Percentiles rank a stretch among this genome's conserved stretches.
Conservation (phyloP, 1,140 invertebrate species). For the Homarus americanus region DNA sequence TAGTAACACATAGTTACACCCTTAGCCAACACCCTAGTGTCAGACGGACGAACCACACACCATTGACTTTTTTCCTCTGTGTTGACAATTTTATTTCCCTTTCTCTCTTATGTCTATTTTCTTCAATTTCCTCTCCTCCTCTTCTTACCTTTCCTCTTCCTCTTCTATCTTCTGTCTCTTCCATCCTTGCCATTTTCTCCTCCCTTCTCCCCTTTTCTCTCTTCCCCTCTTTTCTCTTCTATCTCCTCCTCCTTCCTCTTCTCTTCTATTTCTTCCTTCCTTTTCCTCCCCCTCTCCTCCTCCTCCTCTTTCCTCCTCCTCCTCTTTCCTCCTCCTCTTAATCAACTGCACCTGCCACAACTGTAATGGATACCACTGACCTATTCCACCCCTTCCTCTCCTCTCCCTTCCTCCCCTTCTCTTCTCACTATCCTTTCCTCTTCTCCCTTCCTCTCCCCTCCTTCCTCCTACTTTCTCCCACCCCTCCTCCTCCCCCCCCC, state of each 20-base stretch:
- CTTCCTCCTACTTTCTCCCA: neutral
- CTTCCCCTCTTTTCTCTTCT: neutral
- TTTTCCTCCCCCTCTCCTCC: neutral
- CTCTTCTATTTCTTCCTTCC: neutral
- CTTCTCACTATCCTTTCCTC: neutral
- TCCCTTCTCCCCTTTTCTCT: neutral
- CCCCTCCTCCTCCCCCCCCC: no score
- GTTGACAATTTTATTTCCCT: neutral
- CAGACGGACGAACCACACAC: no score
- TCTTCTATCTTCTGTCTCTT: neutral
- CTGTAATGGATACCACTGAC: neutral
- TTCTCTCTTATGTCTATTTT: no score
- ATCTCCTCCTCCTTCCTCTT: neutral
- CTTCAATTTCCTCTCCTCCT: neutral
- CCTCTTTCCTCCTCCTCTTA: neutral
- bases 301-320: no score
- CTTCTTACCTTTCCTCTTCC: neutral
- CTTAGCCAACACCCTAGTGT: no score
- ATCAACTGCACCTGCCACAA: neutral
- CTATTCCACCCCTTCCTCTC: neutral
- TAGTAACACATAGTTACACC: no score
- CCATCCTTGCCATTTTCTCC: neutral
- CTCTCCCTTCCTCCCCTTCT: neutral
- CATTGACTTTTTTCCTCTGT: neutral
- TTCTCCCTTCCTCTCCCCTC: neutral